Evolutionary conservation across 2,113 vertebrate species (phyloP).

Genomic region (Nansenia antarctica): DNA sequence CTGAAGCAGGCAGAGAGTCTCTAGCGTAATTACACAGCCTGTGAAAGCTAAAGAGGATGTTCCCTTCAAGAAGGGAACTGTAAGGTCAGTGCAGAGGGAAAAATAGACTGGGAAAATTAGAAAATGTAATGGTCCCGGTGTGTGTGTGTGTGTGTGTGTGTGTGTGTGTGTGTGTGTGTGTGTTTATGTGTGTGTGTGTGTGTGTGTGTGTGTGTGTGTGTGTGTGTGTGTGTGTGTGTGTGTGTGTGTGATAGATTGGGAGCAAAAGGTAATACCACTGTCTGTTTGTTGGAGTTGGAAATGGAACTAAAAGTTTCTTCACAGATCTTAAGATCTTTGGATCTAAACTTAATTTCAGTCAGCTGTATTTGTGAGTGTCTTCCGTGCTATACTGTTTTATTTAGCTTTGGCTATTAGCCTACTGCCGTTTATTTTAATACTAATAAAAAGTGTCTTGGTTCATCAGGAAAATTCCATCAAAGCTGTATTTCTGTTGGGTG

Average conservation of each 20-base stretch:
- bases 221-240: neutral
- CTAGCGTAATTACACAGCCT: constrained; percentile 58
- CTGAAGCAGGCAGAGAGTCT: constrained; percentile 50
- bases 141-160: constrained; percentile 7
- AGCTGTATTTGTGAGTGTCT: neutral
- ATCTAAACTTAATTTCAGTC: neutral
- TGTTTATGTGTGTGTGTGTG: constrained; percentile 19
- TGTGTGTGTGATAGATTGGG: neutral
- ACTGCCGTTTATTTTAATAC: neutral
- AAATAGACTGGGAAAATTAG: constrained; percentile 54
- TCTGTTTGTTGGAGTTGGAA: no score
- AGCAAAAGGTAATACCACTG: no score
- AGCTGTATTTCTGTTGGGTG: neutral
- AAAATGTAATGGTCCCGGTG: constrained; percentile 56
- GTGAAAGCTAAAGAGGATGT: constrained; percentile 48
- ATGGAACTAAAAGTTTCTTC: no score
- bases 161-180: constrained; percentile 12
- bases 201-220: neutral
- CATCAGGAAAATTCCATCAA: neutral
- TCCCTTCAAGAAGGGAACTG: constrained; percentile 40
- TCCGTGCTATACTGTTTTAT: neutral
- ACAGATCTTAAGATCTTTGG: no score
- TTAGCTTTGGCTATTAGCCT: neutral
- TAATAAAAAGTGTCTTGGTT: neutral
- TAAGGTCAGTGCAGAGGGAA: constrained; percentile 44